Evolutionary conservation across 2,797 vertebrate genomes (phyloP), one percentile per base, ranked within the genome.

Genomic region (Sebastes aleutianus): DNA sequence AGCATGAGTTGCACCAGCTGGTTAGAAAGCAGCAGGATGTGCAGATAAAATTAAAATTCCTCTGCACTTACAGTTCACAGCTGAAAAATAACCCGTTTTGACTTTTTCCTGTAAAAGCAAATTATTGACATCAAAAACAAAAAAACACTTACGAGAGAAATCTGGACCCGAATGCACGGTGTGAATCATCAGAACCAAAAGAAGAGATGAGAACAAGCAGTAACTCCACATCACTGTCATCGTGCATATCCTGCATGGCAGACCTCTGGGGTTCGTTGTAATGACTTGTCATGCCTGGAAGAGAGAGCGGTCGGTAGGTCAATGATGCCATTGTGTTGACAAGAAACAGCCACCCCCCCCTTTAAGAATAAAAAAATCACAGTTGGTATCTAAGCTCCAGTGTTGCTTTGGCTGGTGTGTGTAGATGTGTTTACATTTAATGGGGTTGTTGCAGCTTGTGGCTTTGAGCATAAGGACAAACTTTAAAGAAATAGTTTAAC

Each of bases 301-400:
- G 39, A 86, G 84, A 82, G 70, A 70, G 76, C 69, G 6, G 85
- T 81, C 83, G 74, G 73, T 65, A 32, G 80, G 84, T 95, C 94
- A 96, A 94, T 95, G 93, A 82, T 74, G 83, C 79, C 77, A 92
- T 96, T 96, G 95, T 96, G 73, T 84, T 85, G 39, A 74, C n/a
- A 65, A 79, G 76, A 88, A 93, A 91, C 91, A 90, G 85, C 75
- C 85, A 29, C 24, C 69, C 72, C 64, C 68, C 64, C 70, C 78
- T 76, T 84, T 71, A 67, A 71, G 78, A 29, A 62, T 75, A 18
- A 89, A 77, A 85, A 43, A 66, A 79, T 29, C 47, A 76, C 83
- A 76, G 80, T 26, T 32, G 34, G 66, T 27, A 43, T 16, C 26
- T 34, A 20, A 22, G 24, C 18, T 57, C 13, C 14, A n/a, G 22